Evolutionary conservation across 1,140 invertebrate species (phyloP).

Genomic region (Temnothorax curvispinosus): DNA sequence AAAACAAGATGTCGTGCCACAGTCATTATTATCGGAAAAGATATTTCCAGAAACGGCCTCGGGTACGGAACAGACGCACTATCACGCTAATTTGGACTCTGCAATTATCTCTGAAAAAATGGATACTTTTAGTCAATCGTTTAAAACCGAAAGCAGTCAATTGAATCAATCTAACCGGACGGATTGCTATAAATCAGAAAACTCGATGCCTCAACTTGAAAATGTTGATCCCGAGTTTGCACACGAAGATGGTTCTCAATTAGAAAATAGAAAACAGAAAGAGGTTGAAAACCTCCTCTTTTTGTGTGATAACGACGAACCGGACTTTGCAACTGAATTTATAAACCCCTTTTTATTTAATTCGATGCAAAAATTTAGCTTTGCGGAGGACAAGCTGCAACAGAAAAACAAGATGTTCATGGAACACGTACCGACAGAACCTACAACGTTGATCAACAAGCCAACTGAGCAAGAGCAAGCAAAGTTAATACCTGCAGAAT

Average conservation of each 20-base stretch:
- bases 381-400: not conserved
- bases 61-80: not conserved
- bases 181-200: not conserved
- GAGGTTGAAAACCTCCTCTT: not conserved
- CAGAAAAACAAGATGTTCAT: too few relatives aligned
- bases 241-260: not conserved
- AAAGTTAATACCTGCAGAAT: conserved; percentile 61
- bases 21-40: not conserved
- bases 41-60: not conserved
- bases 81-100: not conserved
- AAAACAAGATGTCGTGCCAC: too few relatives aligned
- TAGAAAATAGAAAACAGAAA: not conserved
- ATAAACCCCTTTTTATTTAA: not conserved
- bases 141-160: not conserved
- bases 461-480: conserved; percentile 23
- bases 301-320: too few relatives aligned
- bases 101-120: not conserved
- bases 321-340: not conserved
- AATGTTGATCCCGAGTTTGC: not conserved
- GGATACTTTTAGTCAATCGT: not conserved
- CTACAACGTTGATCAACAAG: not conserved
- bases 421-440: not conserved
- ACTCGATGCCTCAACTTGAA: not conserved
- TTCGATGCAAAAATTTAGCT: not conserved
- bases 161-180: not conserved